Conservation (phyloP, 2,888 invertebrate genomes). For the Drosophila imparisetae region DNA sequence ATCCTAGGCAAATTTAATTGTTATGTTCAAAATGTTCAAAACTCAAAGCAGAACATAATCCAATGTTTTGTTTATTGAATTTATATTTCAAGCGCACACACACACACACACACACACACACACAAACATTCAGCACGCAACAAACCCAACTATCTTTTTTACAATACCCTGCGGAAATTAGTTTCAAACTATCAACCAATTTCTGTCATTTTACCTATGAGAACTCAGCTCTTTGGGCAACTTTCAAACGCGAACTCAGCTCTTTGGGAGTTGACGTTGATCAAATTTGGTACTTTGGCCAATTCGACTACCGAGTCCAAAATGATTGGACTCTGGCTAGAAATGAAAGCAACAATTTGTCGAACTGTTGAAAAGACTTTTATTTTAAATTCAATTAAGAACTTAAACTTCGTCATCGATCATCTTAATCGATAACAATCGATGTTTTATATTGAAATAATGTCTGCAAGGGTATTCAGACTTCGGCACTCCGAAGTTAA, state of each 20-base stretch:
- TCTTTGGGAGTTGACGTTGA: neutral
- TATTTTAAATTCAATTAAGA: neutral
- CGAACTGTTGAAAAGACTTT: no score
- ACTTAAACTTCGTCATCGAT: neutral
- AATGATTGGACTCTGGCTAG: neutral
- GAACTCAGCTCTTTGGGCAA: neutral
- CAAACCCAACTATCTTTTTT: slow-evolving; percentile 22
- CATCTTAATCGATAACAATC: neutral
- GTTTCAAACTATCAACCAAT: neutral
- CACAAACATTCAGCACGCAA: slow-evolving; percentile 10
- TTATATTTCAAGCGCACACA: slow-evolving; percentile 30
- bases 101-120: neutral
- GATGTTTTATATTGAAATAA: neutral
- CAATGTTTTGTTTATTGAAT: slow-evolving; percentile 53
- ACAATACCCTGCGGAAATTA: slow-evolving; percentile 30
- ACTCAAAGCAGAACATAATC: slow-evolving; percentile 41
- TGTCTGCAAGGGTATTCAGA: slow-evolving; percentile 35
- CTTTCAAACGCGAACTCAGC: neutral
- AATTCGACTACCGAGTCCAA: neutral
- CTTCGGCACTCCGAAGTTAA: slow-evolving; percentile 36
- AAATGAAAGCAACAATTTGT: neutral
- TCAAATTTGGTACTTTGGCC: neutral
- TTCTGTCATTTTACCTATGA: neutral
- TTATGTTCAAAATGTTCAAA: slow-evolving; percentile 55
- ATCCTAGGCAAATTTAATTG: slow-evolving; percentile 57